Conservation (phyloP, 2,888 invertebrate genomes). For the Drosophila recens region DNA sequence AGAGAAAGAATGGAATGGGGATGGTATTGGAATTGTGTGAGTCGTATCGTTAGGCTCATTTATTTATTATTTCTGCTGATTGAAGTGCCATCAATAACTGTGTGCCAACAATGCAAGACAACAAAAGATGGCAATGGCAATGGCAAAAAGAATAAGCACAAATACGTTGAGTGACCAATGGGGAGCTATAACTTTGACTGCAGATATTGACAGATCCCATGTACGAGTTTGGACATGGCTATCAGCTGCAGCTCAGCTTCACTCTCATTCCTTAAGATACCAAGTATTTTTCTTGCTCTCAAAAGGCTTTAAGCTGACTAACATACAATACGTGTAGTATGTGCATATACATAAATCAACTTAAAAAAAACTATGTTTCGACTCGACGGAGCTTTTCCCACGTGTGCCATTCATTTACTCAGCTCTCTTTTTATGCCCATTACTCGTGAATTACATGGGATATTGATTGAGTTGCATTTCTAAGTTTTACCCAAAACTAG, state of each 20-base stretch:
- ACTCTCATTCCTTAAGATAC: conserved; percentile 1
- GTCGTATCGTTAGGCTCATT: conserved; percentile 75
- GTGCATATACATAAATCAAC: conserved; percentile 64
- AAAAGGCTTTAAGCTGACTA: conserved; percentile 11
- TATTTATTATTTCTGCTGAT: conserved; percentile 76
- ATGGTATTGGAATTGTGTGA: conserved; percentile 25
- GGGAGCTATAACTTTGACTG: conserved; percentile 16
- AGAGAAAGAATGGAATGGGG: too few relatives aligned
- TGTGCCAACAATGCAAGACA: conserved; percentile 61
- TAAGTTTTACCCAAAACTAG: too few relatives aligned
- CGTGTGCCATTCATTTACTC: conserved; percentile 70
- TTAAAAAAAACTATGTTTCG: conserved; percentile 47
- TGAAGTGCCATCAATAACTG: conserved; percentile 74
- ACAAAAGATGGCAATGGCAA: background rate
- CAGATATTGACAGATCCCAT: conserved; percentile 1
- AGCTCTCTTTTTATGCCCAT: conserved; percentile 5
- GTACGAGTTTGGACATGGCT: conserved; percentile 1
- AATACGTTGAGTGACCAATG: background rate
- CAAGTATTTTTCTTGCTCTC: conserved; percentile 1
- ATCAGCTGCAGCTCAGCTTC: conserved; percentile 17
- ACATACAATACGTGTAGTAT: background rate
- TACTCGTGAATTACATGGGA: background rate
- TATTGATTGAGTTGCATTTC: background rate
- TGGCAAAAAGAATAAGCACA: background rate
- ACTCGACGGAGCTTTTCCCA: conserved; percentile 49